phyloP scores from a whole-genome alignment of 2,888 invertebrate genomes.

The Ochlodes sylvanus region DNA sequence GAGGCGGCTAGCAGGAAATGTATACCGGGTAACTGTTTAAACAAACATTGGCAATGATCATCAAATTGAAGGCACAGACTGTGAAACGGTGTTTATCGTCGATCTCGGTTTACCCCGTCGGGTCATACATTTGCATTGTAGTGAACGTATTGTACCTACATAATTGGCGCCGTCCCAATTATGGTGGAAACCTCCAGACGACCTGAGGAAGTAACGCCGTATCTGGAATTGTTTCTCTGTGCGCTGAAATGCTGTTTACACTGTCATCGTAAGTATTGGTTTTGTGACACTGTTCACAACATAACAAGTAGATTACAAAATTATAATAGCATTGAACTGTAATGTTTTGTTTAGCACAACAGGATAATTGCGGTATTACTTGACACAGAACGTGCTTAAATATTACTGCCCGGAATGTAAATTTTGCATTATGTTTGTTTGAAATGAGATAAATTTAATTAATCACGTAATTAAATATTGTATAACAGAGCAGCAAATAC shows the following conservation, averaged over 20 bases:
- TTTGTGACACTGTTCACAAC: neutral
- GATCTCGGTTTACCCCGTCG: conserved; percentile 46
- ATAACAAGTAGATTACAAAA: neutral
- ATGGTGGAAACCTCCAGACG: conserved; percentile 38
- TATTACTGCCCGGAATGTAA: conserved; percentile 5
- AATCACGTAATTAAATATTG: conserved; percentile 27
- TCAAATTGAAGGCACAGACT: conserved; percentile 66
- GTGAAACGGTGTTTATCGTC: conserved; percentile 49
- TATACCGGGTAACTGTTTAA: conserved; percentile 77
- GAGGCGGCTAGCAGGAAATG: conserved; percentile 61
- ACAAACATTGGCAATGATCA: conserved; percentile 73
- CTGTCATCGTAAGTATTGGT: conserved; percentile 18
- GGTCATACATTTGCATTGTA: conserved; percentile 49
- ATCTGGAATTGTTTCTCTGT: conserved; percentile 19
- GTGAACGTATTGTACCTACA: conserved; percentile 41
- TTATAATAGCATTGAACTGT: neutral
- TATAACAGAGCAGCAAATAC: conserved; percentile 31
- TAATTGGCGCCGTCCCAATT: conserved; percentile 50
- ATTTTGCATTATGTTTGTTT: conserved; percentile 9
- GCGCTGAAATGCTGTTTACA: conserved; percentile 9
- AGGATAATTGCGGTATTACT: neutral
- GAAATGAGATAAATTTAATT: conserved; percentile 28
- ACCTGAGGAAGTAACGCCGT: conserved; percentile 25
- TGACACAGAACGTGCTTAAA: neutral
- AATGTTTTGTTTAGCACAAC: neutral